Base-by-base conservation (phyloP, 2,113 vertebrate species). In the Paedocypris sp. region DNA sequence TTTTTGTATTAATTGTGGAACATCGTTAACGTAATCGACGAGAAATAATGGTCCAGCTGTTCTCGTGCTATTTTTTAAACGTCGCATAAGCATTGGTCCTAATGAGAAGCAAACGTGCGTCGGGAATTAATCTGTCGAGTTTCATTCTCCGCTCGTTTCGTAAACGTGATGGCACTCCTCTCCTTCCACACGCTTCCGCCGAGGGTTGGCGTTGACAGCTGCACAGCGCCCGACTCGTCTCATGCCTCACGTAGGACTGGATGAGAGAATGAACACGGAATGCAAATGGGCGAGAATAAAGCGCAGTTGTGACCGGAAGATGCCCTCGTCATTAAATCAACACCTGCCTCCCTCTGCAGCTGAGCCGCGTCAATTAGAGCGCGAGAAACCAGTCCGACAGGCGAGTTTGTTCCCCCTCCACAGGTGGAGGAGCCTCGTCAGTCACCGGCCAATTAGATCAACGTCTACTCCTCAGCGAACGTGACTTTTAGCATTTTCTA, bases 201-300 rank as follows among this genome's bases (percentile, higher is more conserved):
- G 51, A 54, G 53, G 7, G 16, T 18, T 13, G 22, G 20, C 32
- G 15, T 16, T 60, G 69, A 71, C 72, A 71, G 69, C 57, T 73
- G 47, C 10, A 64, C 58, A 61, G 66, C 48, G 58, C 62, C 59
- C 66, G 68, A 66, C 75, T 79, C 73, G 68, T 78, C 67, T 69
- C 70, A 74, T 77, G 70, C 73, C 53, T 70, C 60, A 48, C 36
- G 1, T 4, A 49, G 9, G 10, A 9, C 25, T 9, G 53, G 22
- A 54, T 62, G 62, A 46, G 58, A 70, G 52, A 65, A 38, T 18
- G 54, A 36, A 31, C 47, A 59, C 60, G 57, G 70, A 70, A 71
- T 57, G 66, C 63, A 64, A 66, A 75, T 72, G 65, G 76, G 66
- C 60, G 16, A 26, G n/a, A 38, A n/a, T 50, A 25, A 11, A 49